A percentile compares a stretch with the other conserved stretches of the same genome.
Conservation (phyloP, 2,888 invertebrate species). For the Parapristionchus giblindavisi region DNA sequence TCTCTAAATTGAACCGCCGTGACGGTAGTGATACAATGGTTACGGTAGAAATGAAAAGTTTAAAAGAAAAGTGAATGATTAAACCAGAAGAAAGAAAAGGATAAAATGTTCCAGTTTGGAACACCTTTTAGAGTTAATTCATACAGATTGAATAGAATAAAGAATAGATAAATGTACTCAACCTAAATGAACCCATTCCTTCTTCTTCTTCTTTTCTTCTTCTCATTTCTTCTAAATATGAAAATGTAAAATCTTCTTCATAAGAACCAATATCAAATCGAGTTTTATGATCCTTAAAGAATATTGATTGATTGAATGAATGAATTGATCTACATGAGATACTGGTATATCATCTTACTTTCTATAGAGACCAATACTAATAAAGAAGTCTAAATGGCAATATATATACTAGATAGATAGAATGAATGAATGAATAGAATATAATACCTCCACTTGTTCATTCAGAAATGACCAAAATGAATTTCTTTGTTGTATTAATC, state of each 20-base stretch:
- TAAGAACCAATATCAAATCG: conserved; percentile 43
- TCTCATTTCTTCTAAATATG: conserved; percentile 65
- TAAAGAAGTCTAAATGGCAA: neutral
- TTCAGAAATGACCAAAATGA: conserved; percentile 58
- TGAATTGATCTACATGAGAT: neutral
- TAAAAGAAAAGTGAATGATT: too few relatives aligned
- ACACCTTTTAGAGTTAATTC: too few relatives aligned
- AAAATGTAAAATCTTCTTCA: conserved; percentile 63
- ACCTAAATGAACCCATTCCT: conserved; percentile 62
- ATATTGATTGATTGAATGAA: neutral
- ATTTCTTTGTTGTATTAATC: conserved; percentile 56
- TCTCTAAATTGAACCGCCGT: too few relatives aligned
- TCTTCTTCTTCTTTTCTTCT: conserved; percentile 49
- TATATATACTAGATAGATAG: neutral
- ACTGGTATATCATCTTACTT: neutral
- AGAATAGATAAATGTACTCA: neutral
- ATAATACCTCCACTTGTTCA: conserved; percentile 55
- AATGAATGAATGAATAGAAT: neutral
- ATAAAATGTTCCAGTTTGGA: too few relatives aligned
- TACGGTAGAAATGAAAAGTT: neutral
- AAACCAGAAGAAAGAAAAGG: too few relatives aligned
- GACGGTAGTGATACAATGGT: too few relatives aligned
- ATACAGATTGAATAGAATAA: too few relatives aligned
- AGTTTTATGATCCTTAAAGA: conserved; percentile 51
- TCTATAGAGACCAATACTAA: neutral